Evolutionary conservation across 2,888 invertebrate species (phyloP).

Genomic region (Willowsia nigromaculata): DNA sequence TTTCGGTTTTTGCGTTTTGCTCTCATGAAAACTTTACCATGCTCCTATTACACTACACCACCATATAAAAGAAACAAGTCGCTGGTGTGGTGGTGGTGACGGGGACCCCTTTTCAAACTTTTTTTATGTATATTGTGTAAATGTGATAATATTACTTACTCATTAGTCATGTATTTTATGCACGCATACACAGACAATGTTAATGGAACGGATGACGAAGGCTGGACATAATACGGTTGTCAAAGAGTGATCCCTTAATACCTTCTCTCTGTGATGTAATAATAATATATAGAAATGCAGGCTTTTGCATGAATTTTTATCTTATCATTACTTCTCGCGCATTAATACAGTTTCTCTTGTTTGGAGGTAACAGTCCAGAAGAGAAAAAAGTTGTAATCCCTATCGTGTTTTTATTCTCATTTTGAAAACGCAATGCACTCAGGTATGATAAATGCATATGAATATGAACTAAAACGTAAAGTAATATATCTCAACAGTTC

Average conservation of each 20-base stretch:
- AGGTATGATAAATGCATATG: no score
- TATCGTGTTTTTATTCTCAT: not conserved
- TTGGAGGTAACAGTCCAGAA: conserved; percentile 66
- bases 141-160: not conserved
- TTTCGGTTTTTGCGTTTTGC: not conserved
- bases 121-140: no score
- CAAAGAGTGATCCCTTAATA: conserved; percentile 65
- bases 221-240: conserved; percentile 54
- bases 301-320: no score
- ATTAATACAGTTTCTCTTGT: conserved; percentile 42
- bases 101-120: not conserved
- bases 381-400: conserved; percentile 39
- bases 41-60: not conserved
- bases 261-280: not conserved
- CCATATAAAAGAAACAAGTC: not conserved
- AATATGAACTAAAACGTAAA: no score
- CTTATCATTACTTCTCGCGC: no score
- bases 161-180: no score
- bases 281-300: conserved; percentile 19
- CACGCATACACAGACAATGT: not conserved
- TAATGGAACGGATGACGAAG: not conserved
- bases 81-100: not conserved
- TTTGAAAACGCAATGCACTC: not conserved
- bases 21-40: not conserved
- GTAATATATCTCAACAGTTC: no score